These are phyloP conservation scores for Listrodromus nycthemerus DNA, from an alignment of 2,888 invertebrate species.

Conservation along the genomic window DNA sequence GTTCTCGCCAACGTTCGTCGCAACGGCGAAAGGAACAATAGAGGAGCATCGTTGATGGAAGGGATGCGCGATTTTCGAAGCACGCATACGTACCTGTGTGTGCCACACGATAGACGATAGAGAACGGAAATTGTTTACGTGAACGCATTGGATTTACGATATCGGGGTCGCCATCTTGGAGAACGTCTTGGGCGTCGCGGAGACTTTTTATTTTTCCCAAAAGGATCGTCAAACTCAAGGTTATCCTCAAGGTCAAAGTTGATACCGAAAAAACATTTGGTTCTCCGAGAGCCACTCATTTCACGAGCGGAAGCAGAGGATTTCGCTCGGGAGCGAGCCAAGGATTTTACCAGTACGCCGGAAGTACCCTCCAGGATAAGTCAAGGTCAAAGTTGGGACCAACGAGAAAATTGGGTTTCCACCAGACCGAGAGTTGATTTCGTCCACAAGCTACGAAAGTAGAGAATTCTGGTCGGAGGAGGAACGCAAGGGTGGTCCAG, in stretches of 20 bases:
- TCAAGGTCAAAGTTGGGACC: too few species aligned
- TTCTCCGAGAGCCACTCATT: neutral
- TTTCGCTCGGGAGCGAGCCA: neutral
- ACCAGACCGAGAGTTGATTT: neutral
- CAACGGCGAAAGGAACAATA: conserved; percentile 12
- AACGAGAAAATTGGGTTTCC: too few species aligned
- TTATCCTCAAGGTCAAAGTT: too few species aligned
- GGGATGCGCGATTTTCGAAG: neutral
- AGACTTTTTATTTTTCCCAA: too few species aligned
- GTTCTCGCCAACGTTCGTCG: conserved; percentile 21
- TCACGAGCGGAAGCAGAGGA: neutral
- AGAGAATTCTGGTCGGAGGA: neutral
- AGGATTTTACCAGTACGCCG: neutral
- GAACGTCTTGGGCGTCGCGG: neutral
- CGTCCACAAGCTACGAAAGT: neutral
- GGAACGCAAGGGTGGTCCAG: neutral
- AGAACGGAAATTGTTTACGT: neutral
- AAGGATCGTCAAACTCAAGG: too few species aligned
- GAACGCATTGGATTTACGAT: neutral
- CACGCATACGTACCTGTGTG: neutral
- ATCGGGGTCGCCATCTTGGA: conserved; percentile 1
- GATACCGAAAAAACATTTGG: too few species aligned
- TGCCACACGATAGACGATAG: neutral
- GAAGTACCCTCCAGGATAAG: too few species aligned
- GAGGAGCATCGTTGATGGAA: conserved; percentile 38